Evolutionary conservation across 2,797 vertebrate species (phyloP).

Genomic region (Sebastes reedi): DNA sequence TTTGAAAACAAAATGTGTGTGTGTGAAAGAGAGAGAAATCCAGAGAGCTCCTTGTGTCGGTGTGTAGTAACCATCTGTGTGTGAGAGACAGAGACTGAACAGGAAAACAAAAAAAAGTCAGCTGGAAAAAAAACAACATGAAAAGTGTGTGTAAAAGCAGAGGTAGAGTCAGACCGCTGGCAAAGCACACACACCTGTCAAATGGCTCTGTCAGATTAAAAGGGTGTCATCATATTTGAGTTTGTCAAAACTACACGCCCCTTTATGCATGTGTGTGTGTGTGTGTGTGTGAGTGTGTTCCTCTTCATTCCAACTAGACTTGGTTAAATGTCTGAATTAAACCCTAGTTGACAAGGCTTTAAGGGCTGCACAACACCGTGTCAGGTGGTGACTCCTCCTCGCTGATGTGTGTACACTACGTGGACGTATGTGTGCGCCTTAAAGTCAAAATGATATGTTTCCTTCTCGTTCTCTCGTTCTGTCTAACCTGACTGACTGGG

Average conservation of each 20-base stretch:
- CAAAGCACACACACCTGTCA: constrained; percentile 8
- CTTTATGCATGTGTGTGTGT: neutral
- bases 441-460: constrained; percentile 17
- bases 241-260: constrained; percentile 10
- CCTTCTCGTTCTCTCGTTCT: neutral
- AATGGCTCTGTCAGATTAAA: constrained; percentile 35
- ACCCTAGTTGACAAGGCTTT: constrained; percentile 47
- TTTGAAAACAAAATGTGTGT: neutral
- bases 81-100: constrained; percentile 1
- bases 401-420: neutral
- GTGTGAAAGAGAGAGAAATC: neutral
- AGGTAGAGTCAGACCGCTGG: constrained; percentile 14
- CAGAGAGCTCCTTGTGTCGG: neutral
- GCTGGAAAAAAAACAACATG: neutral
- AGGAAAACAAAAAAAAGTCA: constrained; percentile 16
- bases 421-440: neutral
- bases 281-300: neutral
- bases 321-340: constrained; percentile 55
- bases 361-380: constrained; percentile 26
- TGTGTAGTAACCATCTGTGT: neutral
- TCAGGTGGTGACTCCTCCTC: constrained; percentile 35
- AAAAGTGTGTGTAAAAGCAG: constrained; percentile 15
- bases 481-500: neutral
- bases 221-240: constrained; percentile 39
- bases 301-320: constrained; percentile 28